Evolutionary conservation across 1,140 invertebrate species (phyloP).

Genomic region (Pararge aegeria): DNA sequence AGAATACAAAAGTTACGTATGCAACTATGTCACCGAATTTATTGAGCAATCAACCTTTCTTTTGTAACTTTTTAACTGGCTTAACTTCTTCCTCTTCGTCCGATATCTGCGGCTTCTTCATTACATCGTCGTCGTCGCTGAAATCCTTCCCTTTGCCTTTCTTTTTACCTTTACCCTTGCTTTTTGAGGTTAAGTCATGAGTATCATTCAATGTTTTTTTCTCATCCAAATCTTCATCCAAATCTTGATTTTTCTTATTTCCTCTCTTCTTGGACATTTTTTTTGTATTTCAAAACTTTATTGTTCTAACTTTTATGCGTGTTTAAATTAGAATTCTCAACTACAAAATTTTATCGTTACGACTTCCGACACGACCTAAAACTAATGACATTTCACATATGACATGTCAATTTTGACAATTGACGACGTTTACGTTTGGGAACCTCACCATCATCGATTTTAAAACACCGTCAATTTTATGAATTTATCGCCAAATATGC

Average conservation of each 20-base stretch:
- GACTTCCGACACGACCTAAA: no score
- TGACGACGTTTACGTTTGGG: no score
- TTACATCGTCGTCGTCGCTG: conserved; percentile 66
- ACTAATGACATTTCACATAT: no score
- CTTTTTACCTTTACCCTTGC: conserved; percentile 74
- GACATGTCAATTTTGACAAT: no score
- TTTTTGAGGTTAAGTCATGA: conserved; percentile 78
- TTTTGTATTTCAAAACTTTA: not conserved
- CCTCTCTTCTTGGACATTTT: conserved; percentile 83
- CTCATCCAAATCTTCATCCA: conserved; percentile 81
- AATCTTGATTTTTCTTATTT: conserved; percentile 82
- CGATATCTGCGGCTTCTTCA: conserved; percentile 56
- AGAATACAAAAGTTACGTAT: conserved; percentile 8
- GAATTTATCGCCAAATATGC: no score
- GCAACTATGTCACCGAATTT: conserved; percentile 7
- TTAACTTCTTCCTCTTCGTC: conserved; percentile 77
- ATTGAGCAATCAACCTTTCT: conserved; percentile 70
- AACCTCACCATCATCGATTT: no score
- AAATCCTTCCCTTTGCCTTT: conserved; percentile 77
- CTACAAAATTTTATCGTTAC: no score
- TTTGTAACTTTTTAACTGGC: conserved; percentile 74
- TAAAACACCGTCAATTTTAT: no score
- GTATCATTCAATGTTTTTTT: conserved; percentile 55
- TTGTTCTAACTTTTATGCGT: conserved; percentile 2
- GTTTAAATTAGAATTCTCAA: not conserved